phyloP scores from a whole-genome alignment of 2,888 invertebrate genomes.

The Rotaria magnacalcarata region DNA sequence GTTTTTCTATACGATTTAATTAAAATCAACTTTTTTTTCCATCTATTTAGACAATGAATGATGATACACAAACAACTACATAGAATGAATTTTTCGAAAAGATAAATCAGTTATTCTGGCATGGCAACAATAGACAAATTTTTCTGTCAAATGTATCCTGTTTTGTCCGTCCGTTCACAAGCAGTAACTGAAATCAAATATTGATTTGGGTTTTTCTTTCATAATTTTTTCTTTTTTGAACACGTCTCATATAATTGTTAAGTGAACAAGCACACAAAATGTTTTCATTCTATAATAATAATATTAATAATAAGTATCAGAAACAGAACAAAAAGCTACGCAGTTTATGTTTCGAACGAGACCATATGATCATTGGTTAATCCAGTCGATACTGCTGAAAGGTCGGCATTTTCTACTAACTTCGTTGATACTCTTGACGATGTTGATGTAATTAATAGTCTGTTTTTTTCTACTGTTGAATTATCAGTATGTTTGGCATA shows the following conservation, averaged over 20 bases:
- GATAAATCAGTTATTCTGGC: background rate
- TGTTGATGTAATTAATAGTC: background rate
- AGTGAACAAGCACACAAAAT: constrained; percentile 5
- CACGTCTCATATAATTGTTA: background rate
- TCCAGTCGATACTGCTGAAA: background rate
- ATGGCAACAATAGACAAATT: background rate
- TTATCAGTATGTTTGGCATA: background rate
- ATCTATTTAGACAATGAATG: constrained; percentile 10
- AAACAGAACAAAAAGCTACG: background rate
- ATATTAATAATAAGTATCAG: background rate
- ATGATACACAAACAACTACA: background rate
- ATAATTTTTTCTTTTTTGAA: background rate
- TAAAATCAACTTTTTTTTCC: background rate
- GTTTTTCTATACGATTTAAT: background rate
- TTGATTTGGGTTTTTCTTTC: background rate
- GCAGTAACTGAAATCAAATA: background rate
- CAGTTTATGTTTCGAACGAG: background rate
- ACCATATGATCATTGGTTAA: background rate
- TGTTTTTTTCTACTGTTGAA: background rate
- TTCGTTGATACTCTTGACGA: background rate
- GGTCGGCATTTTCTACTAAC: background rate
- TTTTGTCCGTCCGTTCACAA: background rate
- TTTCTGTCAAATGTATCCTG: background rate
- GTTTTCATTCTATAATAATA: background rate
- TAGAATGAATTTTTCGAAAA: background rate